Percentiles rank a stretch among this genome's conserved stretches.
Conservation (phyloP, 2,888 invertebrate species). For the Drepanosiphum platanoidis region DNA sequence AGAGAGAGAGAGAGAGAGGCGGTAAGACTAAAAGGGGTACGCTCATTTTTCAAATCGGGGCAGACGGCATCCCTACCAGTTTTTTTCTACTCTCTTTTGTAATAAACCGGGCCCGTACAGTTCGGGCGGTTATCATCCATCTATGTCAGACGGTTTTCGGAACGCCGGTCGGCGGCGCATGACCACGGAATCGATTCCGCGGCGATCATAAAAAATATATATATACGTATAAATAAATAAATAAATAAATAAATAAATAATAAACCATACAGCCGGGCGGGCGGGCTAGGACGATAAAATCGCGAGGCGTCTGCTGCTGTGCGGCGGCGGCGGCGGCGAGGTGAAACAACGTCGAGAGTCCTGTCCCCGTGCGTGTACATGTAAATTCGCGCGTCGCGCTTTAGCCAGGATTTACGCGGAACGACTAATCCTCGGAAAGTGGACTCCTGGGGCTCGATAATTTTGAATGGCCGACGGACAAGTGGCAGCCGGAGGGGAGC, state of each 20-base stretch:
- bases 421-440: conserved; percentile 57
- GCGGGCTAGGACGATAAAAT: background rate
- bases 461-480: conserved; percentile 30
- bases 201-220: background rate
- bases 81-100: conserved; percentile 36
- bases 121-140: conserved; percentile 40
- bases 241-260: background rate
- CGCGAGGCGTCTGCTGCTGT: too few species aligned
- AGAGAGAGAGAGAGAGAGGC: background rate
- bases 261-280: background rate
- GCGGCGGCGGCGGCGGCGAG: background rate
- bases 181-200: conserved; percentile 9
- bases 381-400: conserved; percentile 25
- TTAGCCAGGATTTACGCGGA: conserved; percentile 9
- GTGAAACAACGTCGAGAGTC: background rate
- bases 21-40: conserved; percentile 44
- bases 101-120: conserved; percentile 20
- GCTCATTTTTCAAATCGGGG: conserved; percentile 57
- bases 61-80: background rate
- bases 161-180: background rate
- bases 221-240: background rate
- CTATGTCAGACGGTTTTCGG: conserved; percentile 40
- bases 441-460: conserved; percentile 45
- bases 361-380: background rate
- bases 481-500: background rate